These are phyloP conservation scores for Nephila pilipes DNA, from an alignment of 1,140 invertebrate genomes.

Conservation along the genomic window DNA sequence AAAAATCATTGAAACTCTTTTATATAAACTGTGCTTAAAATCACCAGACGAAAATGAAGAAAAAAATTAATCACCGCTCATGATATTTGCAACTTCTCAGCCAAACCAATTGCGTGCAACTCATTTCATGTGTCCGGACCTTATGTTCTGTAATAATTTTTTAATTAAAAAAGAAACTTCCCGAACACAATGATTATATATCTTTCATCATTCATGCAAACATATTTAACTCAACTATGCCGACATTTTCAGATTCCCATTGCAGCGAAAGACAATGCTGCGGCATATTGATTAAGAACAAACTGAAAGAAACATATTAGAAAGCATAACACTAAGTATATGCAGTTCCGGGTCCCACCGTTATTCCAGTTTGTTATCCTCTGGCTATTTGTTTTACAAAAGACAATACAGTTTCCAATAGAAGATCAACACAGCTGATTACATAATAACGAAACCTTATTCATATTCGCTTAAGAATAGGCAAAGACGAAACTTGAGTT, in stretches of 20 bases:
- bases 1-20: no score
- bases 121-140: no score
- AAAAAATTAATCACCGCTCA: no score
- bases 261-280: neutral
- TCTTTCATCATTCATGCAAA: no score
- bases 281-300: neutral
- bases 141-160: no score
- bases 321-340: neutral
- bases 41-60: no score
- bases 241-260: neutral
- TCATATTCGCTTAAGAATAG: neutral
- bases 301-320: neutral
- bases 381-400: neutral
- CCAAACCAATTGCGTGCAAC: no score
- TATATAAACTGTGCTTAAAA: no score
- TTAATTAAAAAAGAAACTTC: no score
- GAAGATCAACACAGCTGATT: neutral
- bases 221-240: neutral
- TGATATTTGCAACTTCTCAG: no score
- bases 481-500: neutral
- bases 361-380: neutral
- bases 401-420: constrained; percentile 8
- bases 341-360: constrained; percentile 4
- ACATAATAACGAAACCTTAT: neutral
- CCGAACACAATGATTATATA: no score